These are phyloP conservation scores for Eupeodes corollae DNA, from an alignment of 1,140 invertebrate species.

Conservation along the genomic window DNA sequence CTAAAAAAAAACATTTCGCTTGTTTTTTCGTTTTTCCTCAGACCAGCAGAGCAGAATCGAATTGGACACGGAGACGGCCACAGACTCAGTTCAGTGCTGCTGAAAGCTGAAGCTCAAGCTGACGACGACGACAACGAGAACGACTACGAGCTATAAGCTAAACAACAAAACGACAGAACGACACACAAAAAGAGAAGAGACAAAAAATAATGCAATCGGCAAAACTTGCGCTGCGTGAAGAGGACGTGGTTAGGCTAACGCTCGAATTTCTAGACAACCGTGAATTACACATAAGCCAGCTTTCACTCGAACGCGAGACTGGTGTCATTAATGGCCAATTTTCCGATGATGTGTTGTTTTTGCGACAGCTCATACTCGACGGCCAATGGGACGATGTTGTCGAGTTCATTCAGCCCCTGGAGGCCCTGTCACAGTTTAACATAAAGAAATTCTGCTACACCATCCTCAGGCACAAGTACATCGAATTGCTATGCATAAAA, in stretches of 20 bases:
- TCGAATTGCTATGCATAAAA: constrained; percentile 89
- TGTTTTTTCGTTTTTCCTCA: too few species aligned
- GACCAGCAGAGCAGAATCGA: too few species aligned
- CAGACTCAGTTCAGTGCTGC: too few species aligned
- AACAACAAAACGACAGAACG: too few species aligned
- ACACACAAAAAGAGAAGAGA: too few species aligned
- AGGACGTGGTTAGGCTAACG: constrained; percentile 81
- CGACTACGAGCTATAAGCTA: too few species aligned
- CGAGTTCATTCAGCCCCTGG: constrained; percentile 92
- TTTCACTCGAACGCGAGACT: constrained; percentile 87
- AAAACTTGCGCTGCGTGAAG: constrained; percentile 65
- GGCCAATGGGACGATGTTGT: constrained; percentile 97
- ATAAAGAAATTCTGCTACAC: constrained; percentile 72
- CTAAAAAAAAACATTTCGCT: too few species aligned
- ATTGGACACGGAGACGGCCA: too few species aligned
- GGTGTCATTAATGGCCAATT: constrained; percentile 88
- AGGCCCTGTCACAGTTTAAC: constrained; percentile 66
- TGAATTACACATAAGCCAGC: constrained; percentile 78
- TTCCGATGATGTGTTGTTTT: constrained; percentile 84
- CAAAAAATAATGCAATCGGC: too few species aligned
- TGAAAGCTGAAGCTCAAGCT: too few species aligned
- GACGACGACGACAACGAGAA: too few species aligned
- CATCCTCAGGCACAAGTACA: constrained; percentile 85
- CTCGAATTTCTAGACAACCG: constrained; percentile 88
- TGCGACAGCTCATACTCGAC: constrained; percentile 88